These are phyloP conservation scores for Eupithecia subumbrata DNA, from an alignment of 2,888 invertebrate genomes.

Conservation along the genomic window DNA sequence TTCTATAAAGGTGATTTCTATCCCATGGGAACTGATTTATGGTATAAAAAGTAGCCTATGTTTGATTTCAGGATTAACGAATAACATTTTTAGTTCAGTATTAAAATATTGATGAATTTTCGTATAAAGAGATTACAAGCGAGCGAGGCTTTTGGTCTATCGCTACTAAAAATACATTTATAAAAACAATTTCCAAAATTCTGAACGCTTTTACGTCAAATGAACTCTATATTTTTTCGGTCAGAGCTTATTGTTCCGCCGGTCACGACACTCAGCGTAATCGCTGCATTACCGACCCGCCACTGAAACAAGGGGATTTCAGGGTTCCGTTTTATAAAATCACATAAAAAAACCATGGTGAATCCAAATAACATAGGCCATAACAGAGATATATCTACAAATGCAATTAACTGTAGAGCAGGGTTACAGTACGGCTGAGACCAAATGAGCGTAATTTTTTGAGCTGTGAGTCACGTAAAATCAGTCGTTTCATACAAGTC, in stretches of 20 bases:
- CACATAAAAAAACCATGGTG: not conserved
- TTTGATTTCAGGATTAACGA: too few species aligned
- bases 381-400: not conserved
- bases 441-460: not conserved
- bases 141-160: not conserved
- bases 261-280: constrained; percentile 30
- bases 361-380: not conserved
- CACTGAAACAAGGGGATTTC: constrained; percentile 16
- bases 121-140: not conserved
- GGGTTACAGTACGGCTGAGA: not conserved
- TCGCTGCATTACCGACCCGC: constrained; percentile 33
- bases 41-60: too few species aligned
- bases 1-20: too few species aligned
- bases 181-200: constrained; percentile 9
- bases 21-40: too few species aligned
- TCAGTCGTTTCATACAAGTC: not conserved
- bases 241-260: constrained; percentile 26
- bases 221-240: constrained; percentile 18
- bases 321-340: constrained; percentile 20
- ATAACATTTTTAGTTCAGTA: not conserved
- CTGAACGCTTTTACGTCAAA: constrained; percentile 16
- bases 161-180: constrained; percentile 6
- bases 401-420: not conserved
- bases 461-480: not conserved
- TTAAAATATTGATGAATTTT: not conserved